A percentile compares a stretch with the other conserved stretches of the same genome.
phyloP scores from a whole-genome alignment of 2,113 vertebrate species.

The Dasypus novemcinctus region DNA sequence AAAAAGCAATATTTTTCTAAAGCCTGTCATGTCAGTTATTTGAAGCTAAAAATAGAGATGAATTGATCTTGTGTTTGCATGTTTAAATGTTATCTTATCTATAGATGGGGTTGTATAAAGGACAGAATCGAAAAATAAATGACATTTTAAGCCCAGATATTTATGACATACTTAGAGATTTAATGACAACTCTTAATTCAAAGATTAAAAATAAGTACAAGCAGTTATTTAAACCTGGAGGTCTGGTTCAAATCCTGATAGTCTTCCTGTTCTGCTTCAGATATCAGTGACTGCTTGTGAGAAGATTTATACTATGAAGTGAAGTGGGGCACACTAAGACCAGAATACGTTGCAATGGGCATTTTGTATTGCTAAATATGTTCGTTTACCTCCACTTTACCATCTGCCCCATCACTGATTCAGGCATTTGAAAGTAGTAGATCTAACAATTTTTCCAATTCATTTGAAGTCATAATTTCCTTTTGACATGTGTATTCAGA shows the following conservation, averaged over 20 bases:
- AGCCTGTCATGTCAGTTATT: conserved; percentile 35
- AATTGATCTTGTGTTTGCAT: conserved; percentile 38
- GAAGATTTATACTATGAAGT: background rate
- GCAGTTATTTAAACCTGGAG: conserved; percentile 33
- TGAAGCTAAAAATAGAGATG: conserved; percentile 53
- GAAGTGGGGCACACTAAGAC: background rate
- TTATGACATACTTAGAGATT: conserved; percentile 35
- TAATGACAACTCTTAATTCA: conserved; percentile 31
- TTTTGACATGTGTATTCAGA: conserved; percentile 74
- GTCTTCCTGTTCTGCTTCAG: background rate
- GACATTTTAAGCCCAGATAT: conserved; percentile 39
- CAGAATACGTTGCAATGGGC: background rate
- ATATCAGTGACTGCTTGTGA: background rate
- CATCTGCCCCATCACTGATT: background rate
- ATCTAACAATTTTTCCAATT: conserved; percentile 60
- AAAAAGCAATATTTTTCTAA: conserved; percentile 36
- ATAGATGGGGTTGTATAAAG: conserved; percentile 40
- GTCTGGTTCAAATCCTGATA: background rate
- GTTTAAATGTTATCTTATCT: conserved; percentile 23
- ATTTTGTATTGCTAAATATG: conserved; percentile 56
- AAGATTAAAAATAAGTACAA: conserved; percentile 6
- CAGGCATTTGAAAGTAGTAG: conserved; percentile 61
- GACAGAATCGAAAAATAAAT: conserved; percentile 32
- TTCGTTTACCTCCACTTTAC: conserved; percentile 42
- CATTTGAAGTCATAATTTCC: conserved; percentile 77